A percentile compares a stretch with the other conserved stretches of the same genome.
Conservation (phyloP, 2,888 invertebrate species). For the Halocaridina rubra region DNA sequence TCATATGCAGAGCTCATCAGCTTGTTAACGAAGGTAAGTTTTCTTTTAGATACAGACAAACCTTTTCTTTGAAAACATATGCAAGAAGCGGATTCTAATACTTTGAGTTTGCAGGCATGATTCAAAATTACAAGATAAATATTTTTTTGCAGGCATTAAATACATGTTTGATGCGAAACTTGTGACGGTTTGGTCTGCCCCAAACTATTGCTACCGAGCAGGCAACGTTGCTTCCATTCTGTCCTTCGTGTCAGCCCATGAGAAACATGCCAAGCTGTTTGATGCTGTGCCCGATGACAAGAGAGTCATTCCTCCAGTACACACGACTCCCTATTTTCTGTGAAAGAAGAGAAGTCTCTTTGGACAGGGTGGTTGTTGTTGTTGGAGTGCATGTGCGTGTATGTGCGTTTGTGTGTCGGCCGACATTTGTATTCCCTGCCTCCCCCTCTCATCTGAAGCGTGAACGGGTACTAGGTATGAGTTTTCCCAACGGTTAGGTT, state of each 20-base stretch:
- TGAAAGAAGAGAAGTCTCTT: conserved; percentile 70
- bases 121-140: no score
- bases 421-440: conserved; percentile 26
- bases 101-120: no score
- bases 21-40: conserved; percentile 93
- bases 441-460: no score
- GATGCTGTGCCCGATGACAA: conserved; percentile 95
- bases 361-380: neutral
- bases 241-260: conserved; percentile 84
- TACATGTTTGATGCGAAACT: conserved; percentile 98
- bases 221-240: conserved; percentile 98
- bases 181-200: conserved; percentile 99
- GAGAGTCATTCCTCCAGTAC: conserved; percentile 90
- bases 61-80: no score
- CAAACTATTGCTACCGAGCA: conserved; percentile 99
- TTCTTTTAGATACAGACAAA: no score
- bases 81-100: no score
- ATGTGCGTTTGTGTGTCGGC: conserved; percentile 27
- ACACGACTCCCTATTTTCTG: conserved; percentile 96
- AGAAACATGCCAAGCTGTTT: conserved; percentile 85
- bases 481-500: conserved; percentile 9
- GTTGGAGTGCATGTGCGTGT: conserved; percentile 1
- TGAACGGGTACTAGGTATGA: conserved; percentile 38
- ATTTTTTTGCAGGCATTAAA: conserved; percentile 81
- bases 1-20: conserved; percentile 98